phyloP scores from a whole-genome alignment of 2,797 vertebrate genomes.

The Gallinago stenura region DNA sequence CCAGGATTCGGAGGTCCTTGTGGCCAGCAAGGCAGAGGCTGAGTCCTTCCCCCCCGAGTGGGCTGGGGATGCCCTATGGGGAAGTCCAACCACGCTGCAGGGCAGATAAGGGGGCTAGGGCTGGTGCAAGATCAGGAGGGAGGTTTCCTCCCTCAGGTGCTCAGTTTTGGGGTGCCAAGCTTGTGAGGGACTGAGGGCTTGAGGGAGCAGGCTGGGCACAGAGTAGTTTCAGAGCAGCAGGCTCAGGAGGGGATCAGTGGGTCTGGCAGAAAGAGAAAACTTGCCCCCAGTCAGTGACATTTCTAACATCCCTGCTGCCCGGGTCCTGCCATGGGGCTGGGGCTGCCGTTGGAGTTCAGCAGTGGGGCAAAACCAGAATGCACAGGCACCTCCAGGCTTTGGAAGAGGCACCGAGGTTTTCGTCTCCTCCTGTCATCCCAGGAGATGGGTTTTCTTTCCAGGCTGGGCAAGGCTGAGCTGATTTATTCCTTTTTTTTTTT shows the following conservation, averaged over 20 bases:
- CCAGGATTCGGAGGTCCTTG: not conserved
- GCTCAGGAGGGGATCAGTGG: not conserved
- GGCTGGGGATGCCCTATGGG: not conserved
- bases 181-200: not conserved
- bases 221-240: not conserved
- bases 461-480: not conserved
- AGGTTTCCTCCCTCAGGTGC: not conserved
- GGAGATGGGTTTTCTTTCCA: not conserved
- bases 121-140: rapidly evolving
- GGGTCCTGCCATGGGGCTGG: not conserved
- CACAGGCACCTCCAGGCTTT: not conserved
- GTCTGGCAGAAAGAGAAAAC: not conserved
- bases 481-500: not conserved
- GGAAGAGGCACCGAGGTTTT: not conserved
- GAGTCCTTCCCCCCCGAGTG: not conserved
- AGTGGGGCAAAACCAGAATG: rapidly evolving
- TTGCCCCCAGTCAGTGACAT: not conserved
- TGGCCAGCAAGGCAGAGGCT: rapidly evolving
- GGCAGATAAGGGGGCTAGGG: not conserved
- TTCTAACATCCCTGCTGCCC: not conserved
- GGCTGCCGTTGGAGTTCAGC: rapidly evolving
- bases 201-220: not conserved
- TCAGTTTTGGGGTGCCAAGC: not conserved
- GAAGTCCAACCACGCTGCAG: not conserved
- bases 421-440: not conserved